These are phyloP conservation scores for Chaetoderma sp. DNA, from an alignment of 2,888 invertebrate genomes.

Conservation along the genomic window DNA sequence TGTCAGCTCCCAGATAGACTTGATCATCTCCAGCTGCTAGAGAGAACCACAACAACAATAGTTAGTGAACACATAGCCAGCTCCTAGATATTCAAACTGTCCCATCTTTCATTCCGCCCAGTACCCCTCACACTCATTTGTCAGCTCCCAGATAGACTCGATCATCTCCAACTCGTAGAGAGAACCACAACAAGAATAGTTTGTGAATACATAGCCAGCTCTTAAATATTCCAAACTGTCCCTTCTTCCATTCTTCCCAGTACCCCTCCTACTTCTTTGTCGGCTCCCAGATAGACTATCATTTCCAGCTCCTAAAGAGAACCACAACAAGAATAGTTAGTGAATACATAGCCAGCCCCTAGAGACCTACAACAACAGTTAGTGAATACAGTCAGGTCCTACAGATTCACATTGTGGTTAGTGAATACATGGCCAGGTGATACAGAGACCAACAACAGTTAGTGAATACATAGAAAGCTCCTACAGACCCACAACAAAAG, in stretches of 20 bases:
- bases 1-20: slow-evolving; percentile 84
- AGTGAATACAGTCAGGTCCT: too few relatives aligned
- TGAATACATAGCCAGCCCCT: too few relatives aligned
- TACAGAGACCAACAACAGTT: slow-evolving; percentile 87
- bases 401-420: slow-evolving; percentile 83
- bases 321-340: too few relatives aligned
- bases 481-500: too few relatives aligned
- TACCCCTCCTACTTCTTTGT: slow-evolving; percentile 84
- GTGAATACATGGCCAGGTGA: slow-evolving; percentile 85
- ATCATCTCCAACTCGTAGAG: slow-evolving; percentile 78
- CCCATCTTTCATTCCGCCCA: slow-evolving; percentile 85
- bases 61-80: too few relatives aligned
- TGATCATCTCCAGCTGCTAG: slow-evolving; percentile 79
- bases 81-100: slow-evolving; percentile 76
- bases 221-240: too few relatives aligned
- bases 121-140: slow-evolving; percentile 83
- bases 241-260: slow-evolving; percentile 86
- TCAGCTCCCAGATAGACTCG: slow-evolving; percentile 84
- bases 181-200: too few relatives aligned
- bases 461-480: too few relatives aligned
- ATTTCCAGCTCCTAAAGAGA: slow-evolving; percentile 76
- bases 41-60: slow-evolving; percentile 31
- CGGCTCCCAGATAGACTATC: slow-evolving; percentile 83
- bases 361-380: too few relatives aligned
- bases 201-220: too few relatives aligned